These are phyloP conservation scores for Uloborus plumipes DNA, from an alignment of 2,888 invertebrate genomes.

Conservation along the genomic window DNA sequence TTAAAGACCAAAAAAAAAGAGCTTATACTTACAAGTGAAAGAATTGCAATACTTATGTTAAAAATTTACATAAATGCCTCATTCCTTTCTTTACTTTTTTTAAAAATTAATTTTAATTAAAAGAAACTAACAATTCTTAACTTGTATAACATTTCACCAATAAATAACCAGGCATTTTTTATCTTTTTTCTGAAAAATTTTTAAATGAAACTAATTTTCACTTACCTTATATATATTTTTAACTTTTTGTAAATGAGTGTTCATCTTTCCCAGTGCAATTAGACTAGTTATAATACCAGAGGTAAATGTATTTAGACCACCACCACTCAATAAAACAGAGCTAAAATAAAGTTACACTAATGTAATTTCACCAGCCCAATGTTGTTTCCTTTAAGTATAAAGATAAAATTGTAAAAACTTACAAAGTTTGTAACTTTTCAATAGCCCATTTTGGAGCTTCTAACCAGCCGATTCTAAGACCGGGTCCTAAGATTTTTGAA, in stretches of 20 bases:
- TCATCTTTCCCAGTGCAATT: conserved; percentile 73
- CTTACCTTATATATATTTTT: conserved; percentile 68
- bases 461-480: conserved; percentile 78
- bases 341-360: conserved; percentile 70
- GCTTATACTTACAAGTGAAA: too few species aligned
- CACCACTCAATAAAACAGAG: conserved; percentile 75
- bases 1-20: too few species aligned
- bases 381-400: neutral
- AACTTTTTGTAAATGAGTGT: conserved; percentile 72
- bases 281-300: conserved; percentile 74
- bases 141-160: too few species aligned
- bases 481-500: conserved; percentile 78
- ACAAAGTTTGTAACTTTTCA: conserved; percentile 40
- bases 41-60: too few species aligned
- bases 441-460: conserved; percentile 73
- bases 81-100: too few species aligned
- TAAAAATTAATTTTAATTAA: too few species aligned
- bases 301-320: conserved; percentile 77
- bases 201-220: neutral
- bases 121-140: too few species aligned
- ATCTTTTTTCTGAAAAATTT: neutral
- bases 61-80: too few species aligned
- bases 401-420: conserved; percentile 11
- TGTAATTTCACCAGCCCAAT: neutral
- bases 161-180: too few species aligned